Evolutionary conservation across 1,140 invertebrate species (phyloP), one percentile per base, ranked within the genome.

Genomic region (Cardiocondyla obscurior): DNA sequence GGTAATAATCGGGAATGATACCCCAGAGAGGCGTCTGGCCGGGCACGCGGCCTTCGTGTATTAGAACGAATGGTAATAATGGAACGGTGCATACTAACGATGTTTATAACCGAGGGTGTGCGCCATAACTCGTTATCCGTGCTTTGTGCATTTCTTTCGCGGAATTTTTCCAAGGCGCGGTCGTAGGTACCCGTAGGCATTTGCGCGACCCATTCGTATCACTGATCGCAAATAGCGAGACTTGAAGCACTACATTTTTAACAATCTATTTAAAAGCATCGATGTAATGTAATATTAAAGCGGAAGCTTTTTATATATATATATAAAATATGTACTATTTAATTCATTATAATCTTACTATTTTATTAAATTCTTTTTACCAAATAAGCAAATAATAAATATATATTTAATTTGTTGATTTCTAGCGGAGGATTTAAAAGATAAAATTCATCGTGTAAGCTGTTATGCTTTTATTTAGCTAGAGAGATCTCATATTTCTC

Each of bases 21-120:
- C 93, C 92, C 93, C 73, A 60, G 93, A 93, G 93, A 93, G 87
- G 49, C 81, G 88, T 89, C 81, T 88, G 88, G 85, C 81, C 79
- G 58, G 44, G 42, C 74, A 76, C 51, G 74, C 70, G 60, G 64
- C 85, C 82, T 89, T 79, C 57, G 81, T 79, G 87, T 91, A 93
- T 93, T 92, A 93, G 92, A 92, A 92, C 90, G 90, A 92, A 92
- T 93, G 90, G 89, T 90, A 92, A 91, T 91, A 91, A 92, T 90
- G 89, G 74, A 86, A 89, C 84, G 83, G 85, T 89, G 86, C 85
- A 88, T 92, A 89, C 85, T 86, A 85, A 88, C 88, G 65, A 88
- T 89, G 84, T 90, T 90, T 88, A 89, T 89, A 87, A 87, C 85
- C 65, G n/a, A 69, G 46, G 36, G 44, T 44, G 53, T 53, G 46